Base-by-base conservation (phyloP, 2,888 invertebrate species). In the Branchipolynoe longqiensis region DNA sequence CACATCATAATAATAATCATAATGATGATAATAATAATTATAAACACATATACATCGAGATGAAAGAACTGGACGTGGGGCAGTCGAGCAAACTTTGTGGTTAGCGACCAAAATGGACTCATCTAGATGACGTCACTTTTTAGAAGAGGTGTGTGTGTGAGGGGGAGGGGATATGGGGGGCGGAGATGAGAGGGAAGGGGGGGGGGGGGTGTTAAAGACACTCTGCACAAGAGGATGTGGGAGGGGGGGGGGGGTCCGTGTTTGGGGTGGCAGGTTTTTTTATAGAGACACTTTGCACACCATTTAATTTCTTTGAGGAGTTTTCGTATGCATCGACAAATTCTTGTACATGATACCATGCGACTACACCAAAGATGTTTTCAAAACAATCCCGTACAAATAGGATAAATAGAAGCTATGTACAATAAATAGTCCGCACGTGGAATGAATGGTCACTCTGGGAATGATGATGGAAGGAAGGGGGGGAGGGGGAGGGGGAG, bases 371-470 rank as follows among this genome's bases (percentile, higher is more conserved):
- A 78, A 54, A 78, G 48, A 78, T 54, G 78, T 78, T 28, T 41
- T n/a, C n/a, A n/a, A 41, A 78, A 78, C 78, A 78, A 48, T 54
- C 78, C 78, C 48, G 48, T 78, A 78, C 78, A 78, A 78, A 78
- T 78, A 78, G 41, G 78, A 78, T 78, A 78, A 78, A 78, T 78
- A 78, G 78, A 78, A 78, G 78, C 78, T 78, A 78, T 78, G 41
- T 78, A 78, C 78, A 78, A 14, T 33, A 48, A 28, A 14, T 33
- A 48, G 22, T 78, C 78, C 54, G 78, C 78, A 48, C 48, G 40
- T 78, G 78, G 78, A 78, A 78, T 78, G 78, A 78, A 78, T 33
- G 28, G 78, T 54, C 48, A 28, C 54, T 78, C 31, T 78, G 78
- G 78, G 78, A 78, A 78, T 78, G 78, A 78, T 78, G 78, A 78